Conservation (phyloP, 2,113 vertebrate genomes). For the Xenopus laevis region DNA sequence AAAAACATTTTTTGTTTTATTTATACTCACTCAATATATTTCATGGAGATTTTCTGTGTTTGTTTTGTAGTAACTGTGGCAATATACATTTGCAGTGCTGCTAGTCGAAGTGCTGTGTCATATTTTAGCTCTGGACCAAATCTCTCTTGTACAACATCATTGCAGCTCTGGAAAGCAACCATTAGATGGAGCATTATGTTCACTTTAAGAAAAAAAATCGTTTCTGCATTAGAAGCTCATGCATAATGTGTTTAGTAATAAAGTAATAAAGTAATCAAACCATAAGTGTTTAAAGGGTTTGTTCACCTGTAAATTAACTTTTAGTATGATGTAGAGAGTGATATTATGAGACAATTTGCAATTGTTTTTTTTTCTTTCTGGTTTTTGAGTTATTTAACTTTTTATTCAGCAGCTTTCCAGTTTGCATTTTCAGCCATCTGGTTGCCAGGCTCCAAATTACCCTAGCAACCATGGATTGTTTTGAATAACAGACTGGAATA, state of each 20-base stretch:
- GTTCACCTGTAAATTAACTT: too few species aligned
- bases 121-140: constrained; percentile 97
- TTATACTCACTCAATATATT: constrained; percentile 94
- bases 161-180: constrained; percentile 84
- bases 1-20: background rate
- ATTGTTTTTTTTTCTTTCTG: too few species aligned
- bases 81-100: constrained; percentile 96
- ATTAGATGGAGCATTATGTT: constrained; percentile 66
- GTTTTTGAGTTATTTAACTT: too few species aligned
- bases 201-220: constrained; percentile 16
- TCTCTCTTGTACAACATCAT: constrained; percentile 92
- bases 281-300: too few species aligned
- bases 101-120: constrained; percentile 87
- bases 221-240: background rate
- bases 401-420: too few species aligned
- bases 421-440: too few species aligned
- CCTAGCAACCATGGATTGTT: too few species aligned
- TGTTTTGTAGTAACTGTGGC: constrained; percentile 93
- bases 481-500: too few species aligned
- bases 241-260: background rate
- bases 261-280: too few species aligned
- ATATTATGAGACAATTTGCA: too few species aligned
- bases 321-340: too few species aligned
- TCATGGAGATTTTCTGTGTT: constrained; percentile 95
- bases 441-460: too few species aligned